phyloP scores from a whole-genome alignment of 2,888 invertebrate genomes.

The Penaeus monodon region DNA sequence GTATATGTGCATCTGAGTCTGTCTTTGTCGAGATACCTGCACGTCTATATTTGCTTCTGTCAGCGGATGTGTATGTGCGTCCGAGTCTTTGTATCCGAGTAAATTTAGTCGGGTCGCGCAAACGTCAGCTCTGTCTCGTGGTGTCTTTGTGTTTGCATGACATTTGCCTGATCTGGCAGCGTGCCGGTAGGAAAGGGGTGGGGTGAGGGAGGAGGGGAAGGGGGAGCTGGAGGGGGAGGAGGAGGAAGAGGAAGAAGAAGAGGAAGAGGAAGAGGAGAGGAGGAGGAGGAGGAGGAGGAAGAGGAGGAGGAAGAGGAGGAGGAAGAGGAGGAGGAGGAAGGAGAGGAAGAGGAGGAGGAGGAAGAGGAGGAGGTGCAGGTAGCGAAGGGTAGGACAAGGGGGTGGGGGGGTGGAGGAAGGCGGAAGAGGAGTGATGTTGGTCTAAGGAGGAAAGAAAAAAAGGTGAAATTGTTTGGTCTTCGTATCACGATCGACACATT shows the following conservation, averaged over 20 bases:
- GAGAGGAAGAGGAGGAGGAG: fast-evolving
- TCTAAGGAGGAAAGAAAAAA: not conserved
- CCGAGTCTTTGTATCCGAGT: not conserved
- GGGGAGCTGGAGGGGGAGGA: too few species aligned
- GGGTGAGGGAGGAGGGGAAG: not conserved
- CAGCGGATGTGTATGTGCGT: not conserved
- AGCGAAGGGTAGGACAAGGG: not conserved
- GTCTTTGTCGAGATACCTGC: too few species aligned
- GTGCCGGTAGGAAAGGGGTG: not conserved
- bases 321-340: not conserved
- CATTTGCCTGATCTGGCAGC: not conserved
- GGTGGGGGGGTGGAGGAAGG: not conserved
- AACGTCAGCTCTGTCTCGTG: not conserved
- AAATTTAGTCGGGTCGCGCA: not conserved
- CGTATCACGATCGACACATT: too few species aligned
- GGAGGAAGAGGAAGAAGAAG: too few species aligned
- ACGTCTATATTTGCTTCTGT: not conserved
- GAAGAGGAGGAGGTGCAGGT: not conserved
- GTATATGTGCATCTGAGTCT: not conserved
- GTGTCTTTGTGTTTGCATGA: not conserved
- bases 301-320: not conserved
- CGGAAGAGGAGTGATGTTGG: not conserved
- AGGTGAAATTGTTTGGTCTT: not conserved
- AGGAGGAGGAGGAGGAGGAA: too few species aligned
- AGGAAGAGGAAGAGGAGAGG: too few species aligned